Conservation (phyloP, 1,140 invertebrate genomes). For the Copidosoma floridanum region DNA sequence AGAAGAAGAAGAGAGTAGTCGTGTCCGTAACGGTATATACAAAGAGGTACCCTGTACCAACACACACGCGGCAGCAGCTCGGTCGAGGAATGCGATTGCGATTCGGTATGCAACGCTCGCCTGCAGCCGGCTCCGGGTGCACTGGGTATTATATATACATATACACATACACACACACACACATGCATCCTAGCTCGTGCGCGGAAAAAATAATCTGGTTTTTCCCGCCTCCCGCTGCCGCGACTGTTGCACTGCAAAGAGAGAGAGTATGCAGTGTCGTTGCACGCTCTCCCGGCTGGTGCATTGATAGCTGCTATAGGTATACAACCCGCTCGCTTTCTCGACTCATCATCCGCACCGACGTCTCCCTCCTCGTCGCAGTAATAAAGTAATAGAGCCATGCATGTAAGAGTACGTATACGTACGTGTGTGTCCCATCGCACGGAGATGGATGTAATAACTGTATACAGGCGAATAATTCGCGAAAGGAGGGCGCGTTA, state of each 20-base stretch:
- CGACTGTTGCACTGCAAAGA: neutral
- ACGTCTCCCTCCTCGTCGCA: too few species aligned
- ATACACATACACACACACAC: too few species aligned
- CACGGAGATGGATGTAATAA: too few species aligned
- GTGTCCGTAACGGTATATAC: conserved; percentile 14
- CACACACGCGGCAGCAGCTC: neutral
- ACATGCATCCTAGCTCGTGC: neutral
- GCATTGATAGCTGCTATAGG: neutral
- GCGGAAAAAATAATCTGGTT: conserved; percentile 23
- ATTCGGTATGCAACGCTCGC: conserved; percentile 17
- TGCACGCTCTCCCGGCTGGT: neutral
- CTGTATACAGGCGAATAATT: too few species aligned
- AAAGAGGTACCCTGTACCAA: too few species aligned
- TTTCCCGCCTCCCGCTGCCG: neutral
- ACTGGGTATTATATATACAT: too few species aligned
- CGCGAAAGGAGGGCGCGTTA: too few species aligned
- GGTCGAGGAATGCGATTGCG: conserved; percentile 26
- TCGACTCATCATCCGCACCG: too few species aligned
- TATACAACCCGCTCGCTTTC: neutral
- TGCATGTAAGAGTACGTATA: too few species aligned
- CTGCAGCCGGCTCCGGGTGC: too few species aligned
- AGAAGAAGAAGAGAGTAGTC: neutral
- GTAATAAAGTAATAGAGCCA: too few species aligned
- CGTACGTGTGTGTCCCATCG: too few species aligned
- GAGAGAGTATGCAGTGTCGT: neutral